Evolutionary conservation across 30 jellyfish, hydroid and myxozoan species (phyloP), one percentile per base, ranked within the genome.

Genomic region (Haliclystus octoradiatus): DNA sequence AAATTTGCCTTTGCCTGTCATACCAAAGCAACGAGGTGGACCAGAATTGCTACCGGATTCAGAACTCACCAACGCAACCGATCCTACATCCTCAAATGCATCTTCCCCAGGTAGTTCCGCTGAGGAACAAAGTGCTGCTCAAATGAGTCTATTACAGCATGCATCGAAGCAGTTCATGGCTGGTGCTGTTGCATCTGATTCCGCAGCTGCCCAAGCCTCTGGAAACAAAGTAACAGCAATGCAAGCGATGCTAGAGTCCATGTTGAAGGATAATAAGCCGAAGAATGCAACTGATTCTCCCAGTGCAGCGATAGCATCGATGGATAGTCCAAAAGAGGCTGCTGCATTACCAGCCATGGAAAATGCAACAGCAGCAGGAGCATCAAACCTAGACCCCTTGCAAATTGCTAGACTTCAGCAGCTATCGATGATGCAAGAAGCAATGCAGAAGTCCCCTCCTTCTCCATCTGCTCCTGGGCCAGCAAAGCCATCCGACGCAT

Each of bases 1-100:
- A 12, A 31, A 66, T 66, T 3, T 25, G 5, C 76, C 76, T 2
- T 2, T 62, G 30, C 96, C 96, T 2, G 83, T 66, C 2, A 77
- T 78, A 13, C 93, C 93, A 33, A 73, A 77, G 49, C 92, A 85
- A 64, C 68, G 95, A 52, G 95, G 95, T 19, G 95, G 90, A 13
- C 94, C 94, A 1, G 94, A 81, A 5, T 32, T 64, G n/a, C n/a
- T n/a, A n/a, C n/a, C n/a, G n/a, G n/a, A n/a, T n/a, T n/a, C n/a
- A n/a, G 14, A 5, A 5, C 19, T 40, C 14, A 40, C 57, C 9
- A 5, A 9, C 9, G 19, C 57, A 40, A 19, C 14, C 9, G 57
- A 40, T 19, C 9, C 9, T 19, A 19, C 9, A 5, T 9, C 19
- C 19, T 40, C 57, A 40, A 40, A 40, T 19, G 19, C 57, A 40